Base-by-base conservation (phyloP, 1,140 invertebrate species). In the Heliothis virescens region DNA sequence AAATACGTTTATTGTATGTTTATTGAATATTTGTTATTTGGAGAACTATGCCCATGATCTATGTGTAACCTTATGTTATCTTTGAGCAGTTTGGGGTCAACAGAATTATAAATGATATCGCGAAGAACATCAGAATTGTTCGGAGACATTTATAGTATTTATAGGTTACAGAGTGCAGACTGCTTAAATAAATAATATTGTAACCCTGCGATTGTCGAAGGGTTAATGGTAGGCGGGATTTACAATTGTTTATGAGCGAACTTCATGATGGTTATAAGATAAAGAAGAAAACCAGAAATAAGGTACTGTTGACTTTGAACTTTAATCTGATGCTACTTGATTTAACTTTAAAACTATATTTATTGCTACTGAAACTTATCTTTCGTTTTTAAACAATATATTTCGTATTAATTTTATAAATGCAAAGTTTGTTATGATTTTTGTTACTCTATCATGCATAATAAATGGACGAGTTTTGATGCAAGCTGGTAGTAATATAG, bases 1-100 rank as follows among this genome's bases (percentile, higher is more conserved):
- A 71, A 71, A 71, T 71, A 52, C 50, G 48, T 75, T 75, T 59
- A 62, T 62, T 75, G 57, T 77, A 41, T 65, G 74, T 63, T 77
- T 77, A 77, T 77, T 77, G 74, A 77, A 77, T 75, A 75, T 62
- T 73, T 57, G 55, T 53, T 41, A 62, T 34, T 77, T 60, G 3
- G 48, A 77, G 50, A 50, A 74, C 41, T 60, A 29, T 65, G 72
- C 57, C 72, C 72, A 62, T 75, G 72, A 75, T 75, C 72, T 75
- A 75, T 71, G 47, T 13, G 67, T 71, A 18, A 71, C 67, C 67
- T 71, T 71, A 52, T 29, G 67, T 26, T 71, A 71, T 71, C 67
- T 52, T 71, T 21, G 48, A 18, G 48, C 67, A 50, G 34, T n/a
- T 53, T 71, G 67, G 48, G 67, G 67, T 52, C 48, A 71, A 52